Evolutionary conservation across 2,113 vertebrate species (phyloP).

Genomic region (Tautogolabrus adspersus): DNA sequence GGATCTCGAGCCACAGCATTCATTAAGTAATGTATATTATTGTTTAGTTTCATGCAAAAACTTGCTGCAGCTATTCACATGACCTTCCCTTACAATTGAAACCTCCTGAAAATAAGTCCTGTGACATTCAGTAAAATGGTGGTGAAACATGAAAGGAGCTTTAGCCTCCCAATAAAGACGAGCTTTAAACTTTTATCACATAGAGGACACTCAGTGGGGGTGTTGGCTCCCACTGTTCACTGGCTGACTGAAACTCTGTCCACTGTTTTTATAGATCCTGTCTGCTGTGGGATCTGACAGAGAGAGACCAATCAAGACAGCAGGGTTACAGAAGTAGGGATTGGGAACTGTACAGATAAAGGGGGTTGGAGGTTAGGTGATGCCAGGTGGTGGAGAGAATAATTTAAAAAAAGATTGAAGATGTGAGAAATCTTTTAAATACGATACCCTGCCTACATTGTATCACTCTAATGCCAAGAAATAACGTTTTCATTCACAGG

Average conservation of each 20-base stretch:
- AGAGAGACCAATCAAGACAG: not conserved
- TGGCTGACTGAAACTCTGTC: slow-evolving; percentile 37
- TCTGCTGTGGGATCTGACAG: slow-evolving; percentile 33
- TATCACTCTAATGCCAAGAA: no score
- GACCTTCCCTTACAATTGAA: slow-evolving; percentile 2
- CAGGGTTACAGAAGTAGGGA: not conserved
- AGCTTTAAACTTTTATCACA: slow-evolving; percentile 23
- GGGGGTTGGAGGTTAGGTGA: not conserved
- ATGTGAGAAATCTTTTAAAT: not conserved
- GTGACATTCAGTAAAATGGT: not conserved
- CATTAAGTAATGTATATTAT: slow-evolving; percentile 48
- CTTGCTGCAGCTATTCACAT: slow-evolving; percentile 36
- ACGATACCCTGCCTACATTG: not conserved
- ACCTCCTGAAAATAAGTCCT: not conserved
- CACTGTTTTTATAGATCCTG: slow-evolving; percentile 62
- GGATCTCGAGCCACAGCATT: not conserved
- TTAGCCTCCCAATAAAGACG: slow-evolving; percentile 38
- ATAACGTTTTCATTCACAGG: no score
- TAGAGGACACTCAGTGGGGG: not conserved
- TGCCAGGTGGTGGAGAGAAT: not conserved
- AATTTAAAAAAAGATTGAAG: not conserved
- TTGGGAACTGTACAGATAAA: not conserved
- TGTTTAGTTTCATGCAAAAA: slow-evolving; percentile 25
- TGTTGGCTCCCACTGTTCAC: slow-evolving; percentile 32
- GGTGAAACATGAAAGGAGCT: slow-evolving; percentile 50